phyloP scores from a whole-genome alignment of 2,797 vertebrate genomes.

The Sebastes paucispinis region DNA sequence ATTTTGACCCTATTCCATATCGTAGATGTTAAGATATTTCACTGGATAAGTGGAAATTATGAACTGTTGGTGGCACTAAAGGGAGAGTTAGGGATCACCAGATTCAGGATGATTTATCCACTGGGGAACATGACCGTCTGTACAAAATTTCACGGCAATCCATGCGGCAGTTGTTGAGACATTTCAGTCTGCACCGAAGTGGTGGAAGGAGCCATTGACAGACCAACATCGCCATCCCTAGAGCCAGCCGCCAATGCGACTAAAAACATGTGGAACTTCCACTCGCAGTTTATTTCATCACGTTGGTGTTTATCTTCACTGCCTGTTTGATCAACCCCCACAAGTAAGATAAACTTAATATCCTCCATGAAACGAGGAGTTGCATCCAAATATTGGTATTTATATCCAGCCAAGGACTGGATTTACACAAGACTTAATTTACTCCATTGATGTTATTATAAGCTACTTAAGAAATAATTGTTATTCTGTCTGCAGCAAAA shows the following conservation, averaged over 20 bases:
- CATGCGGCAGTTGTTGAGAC: not conserved
- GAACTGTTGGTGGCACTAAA: not conserved
- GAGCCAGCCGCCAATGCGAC: not conserved
- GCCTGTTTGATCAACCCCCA: not conserved
- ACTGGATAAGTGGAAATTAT: not conserved
- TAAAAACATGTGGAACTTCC: not conserved
- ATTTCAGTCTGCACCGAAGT: not conserved
- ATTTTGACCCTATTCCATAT: not conserved
- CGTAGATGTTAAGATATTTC: not conserved
- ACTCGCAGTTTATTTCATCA: not conserved
- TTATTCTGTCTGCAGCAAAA: not conserved
- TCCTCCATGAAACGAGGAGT: not conserved
- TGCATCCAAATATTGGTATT: not conserved
- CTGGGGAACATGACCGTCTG: not conserved
- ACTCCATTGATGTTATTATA: conserved; percentile 1
- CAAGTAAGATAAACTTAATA: not conserved
- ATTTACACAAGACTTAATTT: conserved; percentile 1
- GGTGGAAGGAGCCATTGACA: not conserved
- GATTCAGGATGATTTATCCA: not conserved
- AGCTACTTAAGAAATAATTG: conserved; percentile 1
- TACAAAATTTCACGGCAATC: not conserved
- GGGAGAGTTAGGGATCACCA: not conserved
- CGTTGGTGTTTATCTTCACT: not conserved
- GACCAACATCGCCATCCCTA: not conserved
- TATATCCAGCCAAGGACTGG: not conserved